These are phyloP conservation scores for Hirtodrosophila trivittata DNA, from an alignment of 2,888 invertebrate species.

Conservation along the genomic window DNA sequence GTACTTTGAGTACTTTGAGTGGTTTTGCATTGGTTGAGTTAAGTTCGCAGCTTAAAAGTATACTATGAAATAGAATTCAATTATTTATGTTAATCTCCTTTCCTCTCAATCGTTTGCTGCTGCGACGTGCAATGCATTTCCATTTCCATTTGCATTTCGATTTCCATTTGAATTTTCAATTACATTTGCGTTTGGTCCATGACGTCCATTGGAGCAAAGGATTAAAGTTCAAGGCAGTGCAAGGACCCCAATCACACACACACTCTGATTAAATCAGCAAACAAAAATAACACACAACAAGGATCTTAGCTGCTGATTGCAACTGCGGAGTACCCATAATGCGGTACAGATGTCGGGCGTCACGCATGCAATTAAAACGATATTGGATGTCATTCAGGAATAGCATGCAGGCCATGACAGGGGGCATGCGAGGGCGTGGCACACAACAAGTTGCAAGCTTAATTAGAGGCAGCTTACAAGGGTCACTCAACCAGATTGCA, in stretches of 20 bases:
- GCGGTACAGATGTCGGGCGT: background rate
- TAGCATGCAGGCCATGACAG: background rate
- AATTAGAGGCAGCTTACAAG: constrained; percentile 33
- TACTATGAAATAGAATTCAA: constrained; percentile 38
- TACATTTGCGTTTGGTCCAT: too few relatives aligned
- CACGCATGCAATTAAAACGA: constrained; percentile 56
- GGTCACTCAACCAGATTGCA: constrained; percentile 34
- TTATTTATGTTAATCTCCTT: constrained; percentile 24
- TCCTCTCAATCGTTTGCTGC: constrained; percentile 4
- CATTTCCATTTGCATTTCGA: constrained; percentile 29
- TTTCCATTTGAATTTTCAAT: too few relatives aligned
- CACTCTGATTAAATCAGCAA: too few relatives aligned
- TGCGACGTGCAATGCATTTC: constrained; percentile 2
- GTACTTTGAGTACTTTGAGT: constrained; percentile 27
- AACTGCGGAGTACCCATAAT: background rate
- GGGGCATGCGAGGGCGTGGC: constrained; percentile 8
- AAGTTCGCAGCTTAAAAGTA: constrained; percentile 53
- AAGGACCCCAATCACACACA: constrained; percentile 46
- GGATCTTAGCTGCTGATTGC: constrained; percentile 36
- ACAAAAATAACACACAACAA: background rate
- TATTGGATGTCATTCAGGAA: constrained; percentile 46
- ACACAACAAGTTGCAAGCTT: constrained; percentile 49
- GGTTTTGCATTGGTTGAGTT: constrained; percentile 23
- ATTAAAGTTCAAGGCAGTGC: constrained; percentile 19
- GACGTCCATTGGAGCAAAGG: too few relatives aligned